Evolutionary conservation across 2,888 invertebrate genomes (phyloP).

Genomic region (Drosophila pseudotalamancana): DNA sequence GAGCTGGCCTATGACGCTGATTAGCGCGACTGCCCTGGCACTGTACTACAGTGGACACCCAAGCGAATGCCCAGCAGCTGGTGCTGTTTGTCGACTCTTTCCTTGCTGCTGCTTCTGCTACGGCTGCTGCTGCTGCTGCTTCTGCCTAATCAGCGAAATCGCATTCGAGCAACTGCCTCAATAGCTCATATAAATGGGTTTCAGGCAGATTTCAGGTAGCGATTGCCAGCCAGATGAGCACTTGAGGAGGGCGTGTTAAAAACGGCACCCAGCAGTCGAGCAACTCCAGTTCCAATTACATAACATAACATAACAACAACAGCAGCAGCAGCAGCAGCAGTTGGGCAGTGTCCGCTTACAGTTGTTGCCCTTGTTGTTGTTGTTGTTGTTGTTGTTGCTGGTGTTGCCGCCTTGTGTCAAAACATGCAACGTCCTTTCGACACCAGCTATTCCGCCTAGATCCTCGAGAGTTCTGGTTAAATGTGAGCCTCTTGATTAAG

Average conservation of each 20-base stretch:
- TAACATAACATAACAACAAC: slow-evolving; percentile 17
- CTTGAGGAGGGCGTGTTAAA: slow-evolving; percentile 50
- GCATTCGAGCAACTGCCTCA: slow-evolving; percentile 30
- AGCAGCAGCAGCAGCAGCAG: slow-evolving; percentile 19
- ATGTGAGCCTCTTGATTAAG: slow-evolving; percentile 69
- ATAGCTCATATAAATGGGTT: slow-evolving; percentile 38
- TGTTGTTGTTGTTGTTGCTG: slow-evolving; percentile 29
- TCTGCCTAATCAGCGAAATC: slow-evolving; percentile 36
- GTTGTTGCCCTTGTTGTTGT: no score
- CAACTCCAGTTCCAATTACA: slow-evolving; percentile 58
- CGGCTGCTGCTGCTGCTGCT: not conserved
- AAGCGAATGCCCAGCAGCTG: slow-evolving; percentile 23
- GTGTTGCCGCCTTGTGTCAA: slow-evolving; percentile 64
- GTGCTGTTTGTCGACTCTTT: not conserved
- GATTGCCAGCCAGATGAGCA: slow-evolving; percentile 17
- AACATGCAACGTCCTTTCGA: slow-evolving; percentile 48
- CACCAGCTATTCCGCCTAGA: slow-evolving; percentile 4
- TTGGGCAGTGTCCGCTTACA: slow-evolving; percentile 58
- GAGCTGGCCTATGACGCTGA: slow-evolving; percentile 50
- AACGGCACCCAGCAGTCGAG: slow-evolving; percentile 47
- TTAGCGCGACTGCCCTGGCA: slow-evolving; percentile 29
- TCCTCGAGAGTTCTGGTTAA: slow-evolving; percentile 60
- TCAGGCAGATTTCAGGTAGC: slow-evolving; percentile 43
- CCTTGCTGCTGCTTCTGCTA: not conserved
- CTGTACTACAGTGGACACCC: slow-evolving; percentile 10